Evolutionary conservation across 2,797 vertebrate genomes (phyloP), one percentile per base, ranked within the genome.

Genomic region (Paguma larvata): DNA sequence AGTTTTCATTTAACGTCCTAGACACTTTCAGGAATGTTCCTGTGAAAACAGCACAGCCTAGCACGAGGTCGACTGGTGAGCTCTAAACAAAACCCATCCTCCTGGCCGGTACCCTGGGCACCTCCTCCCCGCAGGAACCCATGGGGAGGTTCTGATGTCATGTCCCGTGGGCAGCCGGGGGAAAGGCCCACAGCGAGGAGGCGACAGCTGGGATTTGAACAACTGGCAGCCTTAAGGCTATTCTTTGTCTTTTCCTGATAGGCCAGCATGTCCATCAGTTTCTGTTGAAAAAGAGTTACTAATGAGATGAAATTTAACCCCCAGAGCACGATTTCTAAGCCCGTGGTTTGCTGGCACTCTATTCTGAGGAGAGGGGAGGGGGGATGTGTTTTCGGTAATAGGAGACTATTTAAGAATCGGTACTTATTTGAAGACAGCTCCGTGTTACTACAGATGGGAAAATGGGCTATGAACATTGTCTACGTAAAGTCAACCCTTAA

Each of bases 271-370:
- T 72, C 53, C 15, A 3, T 67, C 44, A 19, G 16, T 91, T 68
- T 91, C 70, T 38, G 21, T 19, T 62, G 78, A 51, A 53, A 82
- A 91, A 48, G 89, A 72, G 68, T 79, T 83, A 38, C 82, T 89
- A 30, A 21, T n/a, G 72, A 63, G 62, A 84, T 75, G 91, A 88
- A 92, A 93, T 95, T 48, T 84, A 65, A 63, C 34, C 27, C 70
- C 80, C 18, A 25, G 46, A 65, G 68, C n/a, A 38, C 6, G 27
- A n/a, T 68, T 56, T 62, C 27, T 23, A 56, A 83, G 53, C 13
- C 51, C 2, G 1, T 78, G 44, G 11, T 79, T 91, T 48, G 2
- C 80, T 77, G 78, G n/a, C 16, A 30, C 14, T 48, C 2, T 53
- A 4, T 44, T 85, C 87, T 72, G 86, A 46, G 80, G 46, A 38